Evolutionary conservation across 2,888 invertebrate genomes (phyloP), one percentile per base, ranked within the genome.

Genomic region (Mesochorus sp.): DNA sequence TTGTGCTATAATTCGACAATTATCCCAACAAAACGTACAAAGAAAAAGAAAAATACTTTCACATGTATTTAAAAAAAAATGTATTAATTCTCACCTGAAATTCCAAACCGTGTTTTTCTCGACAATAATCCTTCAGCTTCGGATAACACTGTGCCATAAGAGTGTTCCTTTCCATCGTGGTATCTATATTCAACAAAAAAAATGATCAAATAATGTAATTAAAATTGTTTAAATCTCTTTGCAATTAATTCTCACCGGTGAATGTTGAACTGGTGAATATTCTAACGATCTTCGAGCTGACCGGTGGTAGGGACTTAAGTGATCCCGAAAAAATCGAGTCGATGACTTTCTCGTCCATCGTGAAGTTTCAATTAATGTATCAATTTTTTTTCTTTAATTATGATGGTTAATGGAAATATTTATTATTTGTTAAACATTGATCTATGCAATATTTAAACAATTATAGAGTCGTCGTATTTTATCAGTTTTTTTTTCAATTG

Each of bases 231-330:
- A n/a, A n/a, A n/a, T n/a, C n/a, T n/a, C 51, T 14, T 34, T 31
- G 10, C 64, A 77, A 44, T 47, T 53, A 12, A 49, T 39, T 53
- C 83, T 91, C 92, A 98, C 98, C 99, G 87, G 99, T 99, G 88
- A 99, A 99, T 0, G 99, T 99, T 0, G 99, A 99, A 88, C 98
- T 98, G 78, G 98, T 99, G 91, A 99, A 99, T 86, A 99, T 99
- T 84, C 99, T 94, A 24, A 99, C 99, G 88, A 99, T 98, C 93
- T 98, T 99, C 44, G 99, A 99, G 92, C 98, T 97, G 81, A 99
- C 97, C 0, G 98, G 96, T 0, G 99, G 99, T 83, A 99, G 92
- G 59, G 95, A 94, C 89, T 97, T 96, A 83, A 98, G 92, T 0
- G 96, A 96, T 19, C 98, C 98, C 26, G 95, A 94, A 92, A 98